These are phyloP conservation scores for Cinclus mexicanus DNA, from an alignment of 2,113 vertebrate genomes.

Conservation along the genomic window DNA sequence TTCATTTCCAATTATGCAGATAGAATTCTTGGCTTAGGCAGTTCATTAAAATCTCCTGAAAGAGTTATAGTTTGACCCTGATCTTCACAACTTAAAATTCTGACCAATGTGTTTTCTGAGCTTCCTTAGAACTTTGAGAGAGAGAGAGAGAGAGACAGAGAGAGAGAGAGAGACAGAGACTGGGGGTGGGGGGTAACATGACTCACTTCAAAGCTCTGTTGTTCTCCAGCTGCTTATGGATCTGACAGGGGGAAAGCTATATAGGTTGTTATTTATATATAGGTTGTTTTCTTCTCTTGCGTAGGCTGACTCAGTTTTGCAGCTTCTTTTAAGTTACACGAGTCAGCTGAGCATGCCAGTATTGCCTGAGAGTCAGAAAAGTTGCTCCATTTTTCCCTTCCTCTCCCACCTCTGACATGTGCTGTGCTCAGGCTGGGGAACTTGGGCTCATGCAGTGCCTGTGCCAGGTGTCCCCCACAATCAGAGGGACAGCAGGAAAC, in stretches of 20 bases:
- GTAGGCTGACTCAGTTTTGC: background rate
- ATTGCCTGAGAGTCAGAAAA: background rate
- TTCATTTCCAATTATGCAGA: background rate
- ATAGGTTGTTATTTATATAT: conserved; percentile 43
- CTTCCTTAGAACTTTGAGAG: background rate
- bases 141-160: background rate
- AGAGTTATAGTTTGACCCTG: background rate
- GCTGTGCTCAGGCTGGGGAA: background rate
- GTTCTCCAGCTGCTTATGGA: conserved; percentile 2
- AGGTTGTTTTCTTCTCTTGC: conserved; percentile 8
- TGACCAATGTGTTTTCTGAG: background rate
- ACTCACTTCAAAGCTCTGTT: conserved; percentile 42
- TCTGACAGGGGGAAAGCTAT: background rate
- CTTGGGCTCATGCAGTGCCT: fast-evolving
- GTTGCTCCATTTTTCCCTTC: background rate
- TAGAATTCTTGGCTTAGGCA: background rate
- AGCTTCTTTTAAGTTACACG: background rate
- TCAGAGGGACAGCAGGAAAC: background rate
- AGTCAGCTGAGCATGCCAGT: background rate
- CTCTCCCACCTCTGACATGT: background rate
- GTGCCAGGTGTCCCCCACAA: fast-evolving
- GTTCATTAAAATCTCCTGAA: background rate
- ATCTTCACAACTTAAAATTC: background rate
- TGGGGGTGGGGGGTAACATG: background rate
- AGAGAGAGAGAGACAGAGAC: background rate